phyloP scores from a whole-genome alignment of 1,140 invertebrate species.

The Papilio glaucus region DNA sequence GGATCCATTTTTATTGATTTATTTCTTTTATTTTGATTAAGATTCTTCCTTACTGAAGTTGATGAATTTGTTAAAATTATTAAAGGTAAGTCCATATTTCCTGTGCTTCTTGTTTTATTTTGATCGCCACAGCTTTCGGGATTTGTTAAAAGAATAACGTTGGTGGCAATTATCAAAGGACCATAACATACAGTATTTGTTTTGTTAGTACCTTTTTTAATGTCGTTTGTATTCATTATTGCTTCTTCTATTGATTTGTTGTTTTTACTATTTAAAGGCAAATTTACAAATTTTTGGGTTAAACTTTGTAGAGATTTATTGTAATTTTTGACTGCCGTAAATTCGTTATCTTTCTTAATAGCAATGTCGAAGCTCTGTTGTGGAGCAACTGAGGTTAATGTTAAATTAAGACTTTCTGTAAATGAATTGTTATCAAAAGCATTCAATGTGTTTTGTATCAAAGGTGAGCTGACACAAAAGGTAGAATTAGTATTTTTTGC shows the following conservation, averaged over 20 bases:
- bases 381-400: not conserved
- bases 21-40: not conserved
- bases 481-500: not conserved
- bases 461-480: not conserved
- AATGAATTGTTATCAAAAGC: not conserved
- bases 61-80: constrained; percentile 11
- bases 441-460: not conserved
- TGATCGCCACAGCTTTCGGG: not conserved
- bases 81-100: not conserved
- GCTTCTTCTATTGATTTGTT: not conserved
- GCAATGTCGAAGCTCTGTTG: not conserved
- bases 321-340: not conserved
- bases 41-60: not conserved
- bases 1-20: constrained; percentile 9
- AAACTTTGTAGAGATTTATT: constrained; percentile 6
- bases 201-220: not conserved
- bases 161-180: constrained; percentile 6
- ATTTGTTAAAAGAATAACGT: constrained; percentile 15
- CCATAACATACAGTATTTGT: not conserved
- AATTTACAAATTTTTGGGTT: not conserved
- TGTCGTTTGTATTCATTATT: not conserved
- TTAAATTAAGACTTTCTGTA: not conserved
- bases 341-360: not conserved
- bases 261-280: not conserved
- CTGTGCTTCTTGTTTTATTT: not conserved